Evolutionary conservation across 2,113 vertebrate genomes (phyloP), one percentile per base, ranked within the genome.

Genomic region (Pedionomus torquatus): DNA sequence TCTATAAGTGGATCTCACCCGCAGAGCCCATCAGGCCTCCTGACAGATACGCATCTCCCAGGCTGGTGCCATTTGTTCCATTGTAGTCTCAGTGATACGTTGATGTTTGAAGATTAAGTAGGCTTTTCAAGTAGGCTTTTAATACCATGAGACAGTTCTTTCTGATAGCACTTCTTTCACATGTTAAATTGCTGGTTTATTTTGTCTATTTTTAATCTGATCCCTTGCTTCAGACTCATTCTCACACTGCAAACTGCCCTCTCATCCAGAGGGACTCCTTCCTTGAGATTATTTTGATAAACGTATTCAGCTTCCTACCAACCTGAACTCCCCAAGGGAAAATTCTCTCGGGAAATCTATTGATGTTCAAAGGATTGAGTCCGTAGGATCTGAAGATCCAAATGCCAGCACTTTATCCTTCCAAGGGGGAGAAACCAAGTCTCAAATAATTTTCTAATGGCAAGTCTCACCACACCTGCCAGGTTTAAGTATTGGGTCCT

Each of bases 171-270:
- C n/a, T 78, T 68, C 74, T 80, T 61, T 54, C 64, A 71, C 69
- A 24, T 79, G 82, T 89, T 57, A 61, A 89, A 79, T 90, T 68
- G 65, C 77, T 60, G 69, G 58, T 92, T 93, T 82, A 79, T 79
- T 95, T 82, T 60, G 65, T 71, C 86, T 95, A 25, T n/a, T 96
- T 93, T 92, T 91, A 95, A 95, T 95, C 89, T 76, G 61, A 96
- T 97, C 48, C 54, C 44, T 80, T 35, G 64, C 74, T 87, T 87
- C 80, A 95, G 76, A 72, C 65, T 87, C 76, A 51, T 90, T 70
- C 51, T 81, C 52, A 39, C 4, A 75, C 70, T n/a, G 72, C 81
- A 72, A 72, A 52, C 39, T 78, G 61, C 31, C 80, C 52, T 89
- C 69, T 87, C 48, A 58, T 71, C 68, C 77, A 52, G 25, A 89